Percentiles rank a stretch among this genome's conserved stretches.
Conservation (phyloP, 2,113 vertebrate genomes). For the Semnornis frantzii region DNA sequence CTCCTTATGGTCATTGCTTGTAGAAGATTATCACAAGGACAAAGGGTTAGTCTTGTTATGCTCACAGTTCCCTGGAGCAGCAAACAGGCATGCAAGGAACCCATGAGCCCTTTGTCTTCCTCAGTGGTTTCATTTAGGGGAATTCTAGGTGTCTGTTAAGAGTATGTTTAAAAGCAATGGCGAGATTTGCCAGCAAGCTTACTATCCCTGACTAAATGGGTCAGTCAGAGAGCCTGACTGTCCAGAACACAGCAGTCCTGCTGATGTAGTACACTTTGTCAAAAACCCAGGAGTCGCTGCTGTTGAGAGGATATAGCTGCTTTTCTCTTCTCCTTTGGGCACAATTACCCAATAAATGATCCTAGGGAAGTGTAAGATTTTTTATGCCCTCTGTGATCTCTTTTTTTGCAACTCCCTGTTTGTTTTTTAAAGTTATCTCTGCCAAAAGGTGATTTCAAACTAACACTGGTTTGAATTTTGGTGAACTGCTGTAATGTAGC, state of each 20-base stretch:
- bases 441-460: not conserved
- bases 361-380: not conserved
- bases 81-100: too few species aligned
- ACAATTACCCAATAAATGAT: not conserved
- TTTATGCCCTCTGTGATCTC: not conserved
- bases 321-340: not conserved
- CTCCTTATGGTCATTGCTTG: not conserved
- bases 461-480: not conserved
- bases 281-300: not conserved
- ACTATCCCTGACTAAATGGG: not conserved
- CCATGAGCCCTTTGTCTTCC: not conserved
- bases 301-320: not conserved
- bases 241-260: not conserved
- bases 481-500: not conserved
- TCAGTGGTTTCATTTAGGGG: accelerated
- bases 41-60: not conserved
- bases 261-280: not conserved
- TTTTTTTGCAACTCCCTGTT: not conserved
- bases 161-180: not conserved
- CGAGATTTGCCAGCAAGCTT: not conserved
- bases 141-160: not conserved
- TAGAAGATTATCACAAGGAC: not conserved
- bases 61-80: not conserved
- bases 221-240: not conserved
- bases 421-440: not conserved